A percentile compares a stretch with the other conserved stretches of the same genome.
Conservation (phyloP, 2,113 vertebrate genomes). For the Pungitius pungitius region DNA sequence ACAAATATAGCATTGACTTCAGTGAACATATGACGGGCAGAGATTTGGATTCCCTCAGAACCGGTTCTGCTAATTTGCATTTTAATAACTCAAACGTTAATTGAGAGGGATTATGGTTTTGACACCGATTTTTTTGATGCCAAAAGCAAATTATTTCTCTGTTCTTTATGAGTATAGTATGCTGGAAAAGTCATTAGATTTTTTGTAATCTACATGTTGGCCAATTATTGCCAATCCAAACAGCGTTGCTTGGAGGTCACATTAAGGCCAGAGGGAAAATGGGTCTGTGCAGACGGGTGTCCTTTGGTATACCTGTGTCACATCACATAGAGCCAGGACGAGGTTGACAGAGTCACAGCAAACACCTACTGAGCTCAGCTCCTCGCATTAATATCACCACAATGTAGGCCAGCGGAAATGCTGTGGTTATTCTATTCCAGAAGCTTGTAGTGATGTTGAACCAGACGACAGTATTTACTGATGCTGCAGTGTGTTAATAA, state of each 20-base stretch:
- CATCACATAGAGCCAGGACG: slow-evolving; percentile 48
- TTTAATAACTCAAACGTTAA: background rate
- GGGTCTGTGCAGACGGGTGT: slow-evolving; percentile 54
- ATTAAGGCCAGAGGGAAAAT: slow-evolving; percentile 61
- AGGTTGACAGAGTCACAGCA: slow-evolving; percentile 56
- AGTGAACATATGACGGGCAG: background rate
- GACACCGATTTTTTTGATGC: background rate
- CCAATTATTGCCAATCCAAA: slow-evolving; percentile 30
- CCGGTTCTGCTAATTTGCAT: background rate
- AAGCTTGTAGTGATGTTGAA: background rate
- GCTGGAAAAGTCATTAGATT: background rate
- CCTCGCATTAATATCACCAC: slow-evolving; percentile 49
- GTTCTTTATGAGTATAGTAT: background rate
- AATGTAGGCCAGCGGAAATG: slow-evolving; percentile 60
- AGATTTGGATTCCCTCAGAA: background rate
- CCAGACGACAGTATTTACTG: background rate
- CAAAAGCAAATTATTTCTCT: background rate
- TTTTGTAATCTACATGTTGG: background rate
- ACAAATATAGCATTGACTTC: background rate
- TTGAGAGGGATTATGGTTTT: background rate
- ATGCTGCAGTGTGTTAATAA: background rate
- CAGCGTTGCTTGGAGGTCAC: slow-evolving; percentile 48
- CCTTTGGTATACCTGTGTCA: slow-evolving; percentile 75
- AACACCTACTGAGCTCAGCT: slow-evolving; percentile 42
- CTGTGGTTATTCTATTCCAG: slow-evolving; percentile 11